Conservation (phyloP, 2,797 vertebrate species). For the Tokudaia muenninki region DNA sequence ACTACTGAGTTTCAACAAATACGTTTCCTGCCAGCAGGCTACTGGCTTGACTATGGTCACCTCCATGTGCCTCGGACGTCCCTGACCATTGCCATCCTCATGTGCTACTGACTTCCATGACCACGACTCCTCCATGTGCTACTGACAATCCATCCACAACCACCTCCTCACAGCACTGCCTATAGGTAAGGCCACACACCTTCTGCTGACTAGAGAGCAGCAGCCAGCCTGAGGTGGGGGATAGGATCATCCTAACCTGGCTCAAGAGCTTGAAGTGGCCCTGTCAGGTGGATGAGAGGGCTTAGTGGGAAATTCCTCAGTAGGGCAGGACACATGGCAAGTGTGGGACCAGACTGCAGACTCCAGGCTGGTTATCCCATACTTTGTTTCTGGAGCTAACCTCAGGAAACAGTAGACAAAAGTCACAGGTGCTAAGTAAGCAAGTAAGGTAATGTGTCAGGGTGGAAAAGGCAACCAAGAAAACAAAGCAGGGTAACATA, state of each 20-base stretch:
- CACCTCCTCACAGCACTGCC: background rate
- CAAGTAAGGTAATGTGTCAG: background rate
- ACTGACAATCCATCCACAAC: too few relatives aligned
- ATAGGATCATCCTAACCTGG: slow-evolving; percentile 67
- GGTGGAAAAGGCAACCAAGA: background rate
- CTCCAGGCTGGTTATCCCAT: background rate
- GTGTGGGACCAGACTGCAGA: background rate
- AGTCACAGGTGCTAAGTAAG: background rate
- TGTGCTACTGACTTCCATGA: background rate
- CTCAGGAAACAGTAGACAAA: background rate
- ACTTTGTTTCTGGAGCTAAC: background rate
- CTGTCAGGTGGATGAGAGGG: background rate
- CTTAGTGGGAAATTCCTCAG: background rate
- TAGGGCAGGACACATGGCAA: fast-evolving
- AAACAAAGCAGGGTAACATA: background rate
- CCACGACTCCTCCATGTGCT: background rate
- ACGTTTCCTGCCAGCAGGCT: slow-evolving; percentile 70
- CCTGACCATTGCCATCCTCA: too few relatives aligned
- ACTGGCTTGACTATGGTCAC: background rate
- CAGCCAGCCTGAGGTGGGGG: slow-evolving; percentile 47
- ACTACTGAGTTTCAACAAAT: slow-evolving; percentile 71
- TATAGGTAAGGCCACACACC: background rate
- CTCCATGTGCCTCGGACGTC: background rate
- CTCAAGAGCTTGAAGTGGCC: background rate
- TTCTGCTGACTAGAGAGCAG: slow-evolving; percentile 70